phyloP scores from a whole-genome alignment of 2,888 invertebrate genomes.

The Drosophila rellima region DNA sequence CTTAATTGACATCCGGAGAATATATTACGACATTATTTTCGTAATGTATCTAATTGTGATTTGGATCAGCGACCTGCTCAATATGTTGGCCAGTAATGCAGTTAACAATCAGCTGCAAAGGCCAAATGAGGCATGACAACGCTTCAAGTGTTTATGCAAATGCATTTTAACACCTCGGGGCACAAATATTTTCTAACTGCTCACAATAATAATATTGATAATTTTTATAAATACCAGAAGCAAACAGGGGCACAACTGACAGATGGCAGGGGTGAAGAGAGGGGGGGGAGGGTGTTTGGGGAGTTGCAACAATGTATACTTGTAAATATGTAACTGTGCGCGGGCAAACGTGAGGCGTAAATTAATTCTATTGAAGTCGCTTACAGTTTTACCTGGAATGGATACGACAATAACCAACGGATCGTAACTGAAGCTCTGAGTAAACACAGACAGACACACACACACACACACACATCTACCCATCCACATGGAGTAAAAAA shows the following conservation, averaged over 20 bases:
- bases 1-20: neutral
- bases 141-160: slow-evolving; percentile 83
- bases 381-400: slow-evolving; percentile 81
- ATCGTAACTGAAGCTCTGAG: slow-evolving; percentile 49
- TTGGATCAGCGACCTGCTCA: slow-evolving; percentile 37
- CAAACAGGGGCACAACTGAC: slow-evolving; percentile 7
- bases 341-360: slow-evolving; percentile 83
- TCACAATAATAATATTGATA: slow-evolving; percentile 78
- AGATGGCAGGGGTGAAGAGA: neutral
- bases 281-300: neutral
- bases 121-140: slow-evolving; percentile 71
- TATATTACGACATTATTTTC: neutral
- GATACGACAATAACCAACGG: slow-evolving; percentile 31
- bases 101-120: slow-evolving; percentile 18
- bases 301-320: slow-evolving; percentile 6
- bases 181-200: slow-evolving; percentile 75
- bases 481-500: slow-evolving; percentile 35
- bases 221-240: slow-evolving; percentile 69
- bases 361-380: slow-evolving; percentile 84
- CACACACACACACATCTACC: slow-evolving; percentile 22
- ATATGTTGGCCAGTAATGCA: neutral
- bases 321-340: slow-evolving; percentile 51
- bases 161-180: slow-evolving; percentile 83
- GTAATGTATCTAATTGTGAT: neutral
- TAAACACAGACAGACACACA: slow-evolving; percentile 45